Base-by-base conservation (phyloP, 92 coral and sea anemone species). In the Parazoanthus atlanticus region DNA sequence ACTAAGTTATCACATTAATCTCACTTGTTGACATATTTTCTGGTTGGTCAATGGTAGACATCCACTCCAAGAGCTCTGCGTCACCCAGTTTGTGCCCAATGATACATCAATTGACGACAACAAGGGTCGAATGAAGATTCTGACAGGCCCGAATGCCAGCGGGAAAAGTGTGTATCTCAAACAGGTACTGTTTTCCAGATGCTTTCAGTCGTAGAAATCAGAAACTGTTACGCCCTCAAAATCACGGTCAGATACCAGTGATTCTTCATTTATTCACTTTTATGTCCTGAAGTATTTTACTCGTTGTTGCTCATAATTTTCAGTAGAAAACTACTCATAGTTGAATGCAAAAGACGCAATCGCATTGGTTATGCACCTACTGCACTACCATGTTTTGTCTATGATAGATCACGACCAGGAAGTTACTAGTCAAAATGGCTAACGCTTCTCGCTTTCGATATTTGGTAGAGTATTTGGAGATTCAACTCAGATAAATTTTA, bases 81-180 rank as follows among this genome's bases (percentile, higher is more conserved):
- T 95, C 36, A 94, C 89, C 38, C 98, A 94, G 87, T 97, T 97
- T 92, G 99, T 97, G 71, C 97, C 99, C 2, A 97, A 97, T 80
- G 98, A 97, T 85, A 86, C 96, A 17, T 30, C 79, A n/a, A 88
- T 92, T 88, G 94, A 89, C 69, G 88, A 92, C 88, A 93, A 90
- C 81, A 95, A 86, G 29, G 93, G 93, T 6, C 91, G 98, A 25
- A 86, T 97, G 95, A 95, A 94, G 73, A 89, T 97, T 25, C 90
- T 97, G 34, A 97, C 99, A 19, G 99, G 99, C 16, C 99, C 99
- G n/a, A 97, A 97, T 91, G 98, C 99, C 58, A 97, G 99, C 64
- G 99, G 99, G 8, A 97, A 97, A 85, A 97, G 99, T 86, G 99
- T 97, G 38, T 97, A 97, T 86, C 97, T 96, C 34, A 96, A 96